These are phyloP conservation scores for Araneus ventricosus DNA, from an alignment of 1,140 invertebrate genomes.

Conservation along the genomic window DNA sequence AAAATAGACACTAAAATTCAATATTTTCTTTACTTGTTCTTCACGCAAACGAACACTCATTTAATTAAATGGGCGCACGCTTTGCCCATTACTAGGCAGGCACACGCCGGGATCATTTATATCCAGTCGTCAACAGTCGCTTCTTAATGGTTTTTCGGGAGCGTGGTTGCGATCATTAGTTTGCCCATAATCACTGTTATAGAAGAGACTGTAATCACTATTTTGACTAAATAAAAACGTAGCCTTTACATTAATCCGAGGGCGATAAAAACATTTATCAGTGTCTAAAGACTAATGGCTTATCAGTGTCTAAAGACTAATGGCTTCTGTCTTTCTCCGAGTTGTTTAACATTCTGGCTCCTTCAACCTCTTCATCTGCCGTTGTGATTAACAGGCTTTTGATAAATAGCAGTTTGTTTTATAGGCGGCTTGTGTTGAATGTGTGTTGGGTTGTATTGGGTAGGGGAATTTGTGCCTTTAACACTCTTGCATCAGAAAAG, in stretches of 20 bases:
- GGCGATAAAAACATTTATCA: conserved; percentile 31
- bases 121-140: not conserved
- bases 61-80: conserved; percentile 23
- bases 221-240: conserved; percentile 46
- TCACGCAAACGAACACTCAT: conserved; percentile 18
- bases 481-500: too few species aligned
- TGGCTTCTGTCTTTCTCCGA: not conserved
- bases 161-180: conserved; percentile 62
- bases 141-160: conserved; percentile 55
- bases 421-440: too few species aligned
- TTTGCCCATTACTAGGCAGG: not conserved
- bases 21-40: not conserved
- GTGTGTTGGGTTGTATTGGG: too few species aligned
- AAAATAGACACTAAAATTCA: conserved; percentile 10
- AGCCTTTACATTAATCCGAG: conserved; percentile 35
- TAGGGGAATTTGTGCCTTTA: too few species aligned
- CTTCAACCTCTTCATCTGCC: not conserved
- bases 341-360: not conserved
- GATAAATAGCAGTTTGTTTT: too few species aligned
- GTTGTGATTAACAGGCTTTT: not conserved
- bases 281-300: not conserved
- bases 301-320: not conserved
- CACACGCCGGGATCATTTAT: not conserved
- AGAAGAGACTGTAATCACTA: conserved; percentile 32
- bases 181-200: conserved; percentile 52